Base-by-base conservation (phyloP, 1,140 invertebrate genomes). In the Drosophila quadrilineata region DNA sequence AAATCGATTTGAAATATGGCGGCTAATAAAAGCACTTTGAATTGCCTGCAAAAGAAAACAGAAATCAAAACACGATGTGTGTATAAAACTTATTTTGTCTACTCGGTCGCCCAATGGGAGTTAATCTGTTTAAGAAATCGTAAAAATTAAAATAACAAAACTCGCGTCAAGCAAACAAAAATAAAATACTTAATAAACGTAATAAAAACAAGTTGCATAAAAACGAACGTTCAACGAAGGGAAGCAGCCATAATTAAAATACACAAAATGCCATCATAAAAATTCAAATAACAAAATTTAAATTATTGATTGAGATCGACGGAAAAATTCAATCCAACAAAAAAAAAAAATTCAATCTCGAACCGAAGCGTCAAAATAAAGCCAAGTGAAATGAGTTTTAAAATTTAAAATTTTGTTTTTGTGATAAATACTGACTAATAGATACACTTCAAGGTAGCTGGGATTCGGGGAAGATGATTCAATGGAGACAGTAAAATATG, bases 221-320 rank as follows among this genome's bases (percentile, higher is more conserved):
- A 65, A 64, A 54, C 33, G 66, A 28, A 29, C 36, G 29, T n/a
- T 33, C 9, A 33, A 10, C 29, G n/a, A 3, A 3, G 12, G 24
- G 58, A 52, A 57, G 59, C 68, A 69, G 60, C 54, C 49, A 56
- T 60, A 63, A 66, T 84, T 70, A 71, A 82, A 73, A 56, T 57
- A 60, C n/a, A n/a, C 49, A 59, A 72, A 64, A 75, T 63, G 68
- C 77, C 16, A 54, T 45, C 33, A 77, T 84, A 77, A 84, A 82
- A 84, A 82, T 82, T 72, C 69, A 85, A 77, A 84, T 85, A 84
- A 71, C 63, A 85, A 80, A 85, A 84, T 85, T 77, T 85, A 85
- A 85, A 84, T 84, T 85, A 84, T 84, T 85, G 77, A 84, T 84
- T 74, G 85, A 84, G 79, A 84, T 85, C 74, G 66, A 59, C 67